These are phyloP conservation scores for Blera fallax DNA, from an alignment of 2,888 invertebrate genomes.

Conservation along the genomic window DNA sequence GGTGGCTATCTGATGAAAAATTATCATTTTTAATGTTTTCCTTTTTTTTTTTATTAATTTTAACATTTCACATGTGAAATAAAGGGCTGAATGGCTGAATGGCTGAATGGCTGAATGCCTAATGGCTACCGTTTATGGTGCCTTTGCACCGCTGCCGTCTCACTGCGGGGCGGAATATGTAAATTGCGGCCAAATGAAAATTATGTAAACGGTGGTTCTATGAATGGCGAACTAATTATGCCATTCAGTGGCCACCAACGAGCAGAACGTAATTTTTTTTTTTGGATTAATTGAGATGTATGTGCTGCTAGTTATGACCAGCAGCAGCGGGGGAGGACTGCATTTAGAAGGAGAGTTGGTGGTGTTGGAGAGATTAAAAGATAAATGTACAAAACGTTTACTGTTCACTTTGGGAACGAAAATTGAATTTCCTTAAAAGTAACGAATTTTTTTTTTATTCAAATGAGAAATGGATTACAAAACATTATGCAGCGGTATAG, in stretches of 20 bases:
- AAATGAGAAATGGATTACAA: not conserved
- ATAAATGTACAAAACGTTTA: slow-evolving; percentile 4
- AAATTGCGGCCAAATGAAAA: slow-evolving; percentile 60
- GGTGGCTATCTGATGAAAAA: slow-evolving; percentile 57
- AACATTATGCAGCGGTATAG: not conserved
- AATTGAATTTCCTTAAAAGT: not conserved
- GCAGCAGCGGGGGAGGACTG: not conserved
- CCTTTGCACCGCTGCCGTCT: not conserved
- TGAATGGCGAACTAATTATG: slow-evolving; percentile 67
- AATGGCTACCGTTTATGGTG: slow-evolving; percentile 64
- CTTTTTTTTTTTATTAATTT: slow-evolving; percentile 32
- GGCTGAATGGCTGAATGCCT: slow-evolving; percentile 62
- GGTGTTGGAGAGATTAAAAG: slow-evolving; percentile 15
- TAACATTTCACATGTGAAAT: slow-evolving; percentile 28
- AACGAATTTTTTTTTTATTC: slow-evolving; percentile 7
- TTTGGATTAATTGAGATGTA: slow-evolving; percentile 70
- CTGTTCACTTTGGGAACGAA: not conserved
- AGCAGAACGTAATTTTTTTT: slow-evolving; percentile 50
- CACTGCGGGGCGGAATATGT: slow-evolving; percentile 53
- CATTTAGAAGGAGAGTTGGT: not conserved
- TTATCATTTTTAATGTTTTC: slow-evolving; percentile 54
- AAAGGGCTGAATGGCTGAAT: slow-evolving; percentile 55
- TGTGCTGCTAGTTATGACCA: slow-evolving; percentile 35
- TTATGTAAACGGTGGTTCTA: slow-evolving; percentile 64
- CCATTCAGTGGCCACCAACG: slow-evolving; percentile 60